Conservation (phyloP, 2,797 vertebrate species). For the Betta splendens region DNA sequence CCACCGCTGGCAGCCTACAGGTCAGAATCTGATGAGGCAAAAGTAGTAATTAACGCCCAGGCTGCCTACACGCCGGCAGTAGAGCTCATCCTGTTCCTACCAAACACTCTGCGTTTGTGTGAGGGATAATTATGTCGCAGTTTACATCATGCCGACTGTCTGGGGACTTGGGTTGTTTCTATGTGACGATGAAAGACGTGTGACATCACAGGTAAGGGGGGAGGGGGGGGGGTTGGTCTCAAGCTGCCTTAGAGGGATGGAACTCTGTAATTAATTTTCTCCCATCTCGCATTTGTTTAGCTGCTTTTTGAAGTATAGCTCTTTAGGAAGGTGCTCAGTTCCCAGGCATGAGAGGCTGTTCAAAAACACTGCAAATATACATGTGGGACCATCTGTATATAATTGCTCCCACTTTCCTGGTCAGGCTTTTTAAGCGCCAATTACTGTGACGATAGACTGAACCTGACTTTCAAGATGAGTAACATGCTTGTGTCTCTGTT, state of each 20-base stretch:
- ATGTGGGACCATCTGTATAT: constrained; percentile 12
- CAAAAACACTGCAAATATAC: constrained; percentile 33
- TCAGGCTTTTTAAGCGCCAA: constrained; percentile 6
- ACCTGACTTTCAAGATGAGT: constrained; percentile 7
- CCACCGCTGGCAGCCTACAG: constrained; percentile 18
- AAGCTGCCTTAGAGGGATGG: constrained; percentile 66
- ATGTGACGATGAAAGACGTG: constrained; percentile 60
- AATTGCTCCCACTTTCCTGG: constrained; percentile 12
- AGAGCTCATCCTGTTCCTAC: constrained; percentile 20
- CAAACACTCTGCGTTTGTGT: background rate
- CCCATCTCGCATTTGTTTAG: constrained; percentile 64
- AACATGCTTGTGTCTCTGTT: constrained; percentile 16
- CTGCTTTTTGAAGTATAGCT: constrained; percentile 61
- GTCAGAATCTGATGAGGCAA: constrained; percentile 21
- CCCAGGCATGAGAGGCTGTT: constrained; percentile 47
- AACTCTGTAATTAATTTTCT: constrained; percentile 77
- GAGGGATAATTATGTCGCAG: constrained; percentile 38
- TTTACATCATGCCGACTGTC: constrained; percentile 71
- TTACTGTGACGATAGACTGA: background rate
- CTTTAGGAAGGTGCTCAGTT: constrained; percentile 66
- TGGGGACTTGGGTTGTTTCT: constrained; percentile 73
- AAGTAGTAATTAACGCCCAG: constrained; percentile 5
- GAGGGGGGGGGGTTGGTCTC: constrained; percentile 31
- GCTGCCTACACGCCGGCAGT: constrained; percentile 27
- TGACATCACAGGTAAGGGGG: constrained; percentile 56